Base-by-base conservation (phyloP, 2,113 vertebrate genomes). In the Ondatra zibethicus region DNA sequence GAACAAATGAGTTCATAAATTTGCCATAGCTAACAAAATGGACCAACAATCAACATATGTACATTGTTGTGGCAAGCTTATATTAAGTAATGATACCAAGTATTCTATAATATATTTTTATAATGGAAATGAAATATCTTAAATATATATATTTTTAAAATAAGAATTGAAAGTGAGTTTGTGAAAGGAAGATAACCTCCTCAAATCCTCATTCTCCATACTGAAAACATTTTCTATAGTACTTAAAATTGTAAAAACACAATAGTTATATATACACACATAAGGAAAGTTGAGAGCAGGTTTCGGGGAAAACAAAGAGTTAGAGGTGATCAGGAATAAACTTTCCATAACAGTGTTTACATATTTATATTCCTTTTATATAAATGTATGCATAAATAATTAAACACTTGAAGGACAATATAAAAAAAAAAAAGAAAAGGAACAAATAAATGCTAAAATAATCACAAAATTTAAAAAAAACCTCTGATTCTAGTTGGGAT, bases 71-170 rank as follows among this genome's bases (percentile, higher is more conserved):
- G 31, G 29, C 19, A 85, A 77, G 25, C 25, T 89, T 65, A 82
- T 82, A 65, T 52, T 66, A 86, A 93, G 65, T 27, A 77, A 36
- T 77, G 10, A 89, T 50, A 13, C 29, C 42, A 84, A 91, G 52
- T 80, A 65, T 31, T 85, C 27, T 68, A 33, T 50, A 86, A 21
- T 68, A 29, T 17, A 9, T 65, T 21, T 63, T 33, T 68, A 50
- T 68, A 87, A 87, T 50, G 6, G 19, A 52, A 86, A 70, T 87
- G 21, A 45, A 87, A 4, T 68, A 6, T 47, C 27, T 65, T 65
- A 65, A 36, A 25, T n/a, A 55, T 14, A 29, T 33, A 36, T 63
- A 50, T 50, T 25, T 78, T 91, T 86, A 50, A 27, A 72, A 58
- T 4, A 91, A 61, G 55, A 29, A n/a, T 29, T 73, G 33, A 89